phyloP scores from a whole-genome alignment of 2,888 invertebrate genomes.

The Pristionchus maxplancki region DNA sequence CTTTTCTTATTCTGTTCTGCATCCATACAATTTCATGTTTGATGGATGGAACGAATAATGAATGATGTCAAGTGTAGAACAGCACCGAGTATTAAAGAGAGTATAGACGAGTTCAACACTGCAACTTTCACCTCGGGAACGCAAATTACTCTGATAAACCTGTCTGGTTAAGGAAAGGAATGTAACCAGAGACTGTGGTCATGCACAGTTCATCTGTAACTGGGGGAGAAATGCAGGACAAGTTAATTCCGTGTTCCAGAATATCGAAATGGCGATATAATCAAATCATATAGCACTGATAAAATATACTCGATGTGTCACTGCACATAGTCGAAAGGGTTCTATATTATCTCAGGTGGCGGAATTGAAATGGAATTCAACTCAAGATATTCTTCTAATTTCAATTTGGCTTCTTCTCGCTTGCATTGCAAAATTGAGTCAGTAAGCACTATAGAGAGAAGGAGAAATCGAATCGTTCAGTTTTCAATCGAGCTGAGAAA shows the following conservation, averaged over 20 bases:
- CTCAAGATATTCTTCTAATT: conserved; percentile 92
- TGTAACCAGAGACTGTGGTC: neutral
- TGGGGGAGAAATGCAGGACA: neutral
- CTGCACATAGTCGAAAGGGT: neutral
- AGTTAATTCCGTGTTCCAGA: neutral
- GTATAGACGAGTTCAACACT: conserved; percentile 1
- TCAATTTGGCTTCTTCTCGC: conserved; percentile 96
- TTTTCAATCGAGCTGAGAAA: conserved; percentile 61
- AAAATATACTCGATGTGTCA: neutral
- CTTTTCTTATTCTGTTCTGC: neutral
- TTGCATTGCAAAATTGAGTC: conserved; percentile 95
- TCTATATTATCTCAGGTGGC: conserved; percentile 4
- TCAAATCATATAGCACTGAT: neutral
- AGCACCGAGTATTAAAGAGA: too few species aligned
- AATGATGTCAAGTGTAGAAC: conserved; percentile 7
- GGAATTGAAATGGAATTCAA: conserved; percentile 85
- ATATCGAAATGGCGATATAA: neutral
- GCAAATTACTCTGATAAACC: neutral
- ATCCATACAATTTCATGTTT: neutral
- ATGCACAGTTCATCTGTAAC: neutral
- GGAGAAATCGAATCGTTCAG: conserved; percentile 4
- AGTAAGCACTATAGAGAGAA: neutral
- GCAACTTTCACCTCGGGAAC: conserved; percentile 16
- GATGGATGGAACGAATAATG: conserved; percentile 9
- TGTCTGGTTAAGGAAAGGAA: neutral